Conservation (phyloP, 2,797 vertebrate genomes). For the Microctenopoma lineatum region DNA sequence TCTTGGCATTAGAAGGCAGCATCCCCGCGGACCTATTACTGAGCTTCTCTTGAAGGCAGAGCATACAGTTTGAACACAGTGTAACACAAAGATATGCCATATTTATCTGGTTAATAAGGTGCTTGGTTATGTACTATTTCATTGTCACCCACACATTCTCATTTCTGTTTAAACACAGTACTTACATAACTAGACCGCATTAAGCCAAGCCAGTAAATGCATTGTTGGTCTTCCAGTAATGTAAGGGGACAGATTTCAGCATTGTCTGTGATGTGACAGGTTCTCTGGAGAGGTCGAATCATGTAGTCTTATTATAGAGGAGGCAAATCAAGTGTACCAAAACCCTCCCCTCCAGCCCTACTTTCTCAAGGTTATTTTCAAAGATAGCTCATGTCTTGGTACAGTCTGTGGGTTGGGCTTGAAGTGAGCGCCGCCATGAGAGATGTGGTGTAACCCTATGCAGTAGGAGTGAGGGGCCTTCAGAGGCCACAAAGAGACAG, state of each 20-base stretch:
- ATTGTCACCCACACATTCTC: slow-evolving; percentile 46
- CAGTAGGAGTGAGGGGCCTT: slow-evolving; percentile 55
- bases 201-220: slow-evolving; percentile 58
- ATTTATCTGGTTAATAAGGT: slow-evolving; percentile 54
- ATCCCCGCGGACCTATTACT: slow-evolving; percentile 21
- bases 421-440: slow-evolving; percentile 75
- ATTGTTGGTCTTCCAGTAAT: slow-evolving; percentile 63
- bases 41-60: slow-evolving; percentile 29
- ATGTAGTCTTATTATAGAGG: slow-evolving; percentile 79
- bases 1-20: slow-evolving; percentile 12
- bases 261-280: slow-evolving; percentile 58
- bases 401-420: slow-evolving; percentile 79
- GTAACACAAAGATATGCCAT: slow-evolving; percentile 28
- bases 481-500: slow-evolving; percentile 55
- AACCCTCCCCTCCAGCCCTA: slow-evolving; percentile 77
- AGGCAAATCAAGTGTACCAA: slow-evolving; percentile 77
- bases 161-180: slow-evolving; percentile 34
- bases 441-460: slow-evolving; percentile 72
- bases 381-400: slow-evolving; percentile 80
- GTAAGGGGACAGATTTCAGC: slow-evolving; percentile 62
- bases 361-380: slow-evolving; percentile 86
- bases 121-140: slow-evolving; percentile 36
- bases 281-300: slow-evolving; percentile 74
- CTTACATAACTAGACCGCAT: slow-evolving; percentile 51
- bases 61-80: slow-evolving; percentile 13